phyloP scores from a whole-genome alignment of 2,113 vertebrate species.

The Phoxinus phoxinus region DNA sequence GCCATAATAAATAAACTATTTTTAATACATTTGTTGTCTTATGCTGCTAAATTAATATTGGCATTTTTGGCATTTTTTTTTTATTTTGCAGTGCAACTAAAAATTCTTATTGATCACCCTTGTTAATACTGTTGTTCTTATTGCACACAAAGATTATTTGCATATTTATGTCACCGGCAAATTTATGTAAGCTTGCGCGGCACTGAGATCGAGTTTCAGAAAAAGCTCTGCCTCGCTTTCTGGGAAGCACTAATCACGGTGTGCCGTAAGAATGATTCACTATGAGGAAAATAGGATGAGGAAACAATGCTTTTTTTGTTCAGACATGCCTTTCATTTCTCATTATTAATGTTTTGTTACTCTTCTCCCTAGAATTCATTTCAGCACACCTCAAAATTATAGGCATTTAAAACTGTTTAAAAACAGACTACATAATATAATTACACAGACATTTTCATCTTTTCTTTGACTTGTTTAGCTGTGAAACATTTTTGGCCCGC shows the following conservation, averaged over 20 bases:
- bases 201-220: background rate
- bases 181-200: constrained; percentile 2
- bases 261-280: background rate
- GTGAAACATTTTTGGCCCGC: background rate
- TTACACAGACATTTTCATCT: background rate
- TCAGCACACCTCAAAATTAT: background rate
- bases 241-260: constrained; percentile 40
- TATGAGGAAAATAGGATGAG: background rate
- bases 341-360: background rate
- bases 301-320: constrained; percentile 2
- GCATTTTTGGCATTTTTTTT: no score
- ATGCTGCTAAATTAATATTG: background rate
- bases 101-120: background rate
- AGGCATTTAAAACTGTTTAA: background rate
- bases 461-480: background rate
- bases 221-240: constrained; percentile 40
- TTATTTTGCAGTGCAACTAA: background rate
- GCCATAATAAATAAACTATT: background rate
- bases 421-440: background rate
- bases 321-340: background rate
- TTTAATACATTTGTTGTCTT: background rate
- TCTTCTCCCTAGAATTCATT: background rate
- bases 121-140: background rate
- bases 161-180: background rate
- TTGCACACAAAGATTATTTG: background rate